A percentile compares a stretch with the other conserved stretches of the same genome.
Conservation (phyloP, 2,888 invertebrate genomes). For the Nephrocerus scutellatus region DNA sequence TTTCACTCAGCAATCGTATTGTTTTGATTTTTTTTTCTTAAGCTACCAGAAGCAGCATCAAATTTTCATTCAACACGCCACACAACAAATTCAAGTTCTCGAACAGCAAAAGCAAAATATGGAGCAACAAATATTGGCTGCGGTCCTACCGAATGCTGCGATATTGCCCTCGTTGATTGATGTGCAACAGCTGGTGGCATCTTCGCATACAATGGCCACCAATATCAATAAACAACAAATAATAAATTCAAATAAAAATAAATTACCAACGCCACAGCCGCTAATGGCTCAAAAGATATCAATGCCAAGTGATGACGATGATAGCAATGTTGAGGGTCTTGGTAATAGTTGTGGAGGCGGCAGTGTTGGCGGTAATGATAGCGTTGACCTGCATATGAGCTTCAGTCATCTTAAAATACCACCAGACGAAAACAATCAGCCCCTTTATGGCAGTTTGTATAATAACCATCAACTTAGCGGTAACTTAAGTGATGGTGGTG, state of each 20-base stretch:
- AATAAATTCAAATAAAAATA: conserved; percentile 19
- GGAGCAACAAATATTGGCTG: conserved; percentile 43
- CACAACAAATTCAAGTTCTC: conserved; percentile 77
- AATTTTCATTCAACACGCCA: conserved; percentile 86
- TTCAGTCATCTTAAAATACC: too few relatives aligned
- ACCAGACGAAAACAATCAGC: conserved; percentile 16
- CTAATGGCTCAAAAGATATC: conserved; percentile 47
- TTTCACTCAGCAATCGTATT: not conserved
- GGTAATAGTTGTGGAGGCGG: conserved; percentile 49
- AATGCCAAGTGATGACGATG: conserved; percentile 35
- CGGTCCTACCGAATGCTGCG: conserved; percentile 30
- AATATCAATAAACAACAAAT: conserved; percentile 14
- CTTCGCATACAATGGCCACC: conserved; percentile 15
- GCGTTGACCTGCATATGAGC: too few relatives aligned
- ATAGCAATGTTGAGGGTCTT: conserved; percentile 24
- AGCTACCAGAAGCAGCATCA: conserved; percentile 91
- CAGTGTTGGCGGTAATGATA: conserved; percentile 47
- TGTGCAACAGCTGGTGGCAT: conserved; percentile 26
- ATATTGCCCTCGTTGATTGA: conserved; percentile 31
- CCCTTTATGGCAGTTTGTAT: conserved; percentile 16
- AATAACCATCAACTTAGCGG: conserved; percentile 5
- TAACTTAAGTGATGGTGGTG: not conserved
- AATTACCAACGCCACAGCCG: conserved; percentile 34
- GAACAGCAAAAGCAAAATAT: conserved; percentile 68
- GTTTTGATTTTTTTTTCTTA: conserved; percentile 26